Conservation (phyloP, 2,888 invertebrate genomes). For the Mechanitis mazaeus region DNA sequence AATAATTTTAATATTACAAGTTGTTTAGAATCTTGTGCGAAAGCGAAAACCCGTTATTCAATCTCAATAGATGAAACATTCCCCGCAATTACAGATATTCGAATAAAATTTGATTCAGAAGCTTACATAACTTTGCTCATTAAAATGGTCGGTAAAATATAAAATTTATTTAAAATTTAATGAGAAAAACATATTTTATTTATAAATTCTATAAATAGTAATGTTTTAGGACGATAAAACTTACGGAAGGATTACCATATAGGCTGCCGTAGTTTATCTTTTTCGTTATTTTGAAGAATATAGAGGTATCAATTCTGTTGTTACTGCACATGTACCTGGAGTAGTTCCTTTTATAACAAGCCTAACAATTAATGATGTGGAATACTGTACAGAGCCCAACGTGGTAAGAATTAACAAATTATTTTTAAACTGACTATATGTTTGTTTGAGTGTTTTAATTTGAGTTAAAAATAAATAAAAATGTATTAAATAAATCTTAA, state of each 20-base stretch:
- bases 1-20: too few relatives aligned
- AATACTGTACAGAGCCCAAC: slow-evolving; percentile 18
- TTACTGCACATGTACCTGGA: slow-evolving; percentile 10
- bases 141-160: not conserved
- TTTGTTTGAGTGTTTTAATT: too few relatives aligned
- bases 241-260: not conserved
- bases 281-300: not conserved
- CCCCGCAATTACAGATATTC: not conserved
- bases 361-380: slow-evolving; percentile 17
- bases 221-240: not conserved
- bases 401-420: slow-evolving; percentile 11
- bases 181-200: too few relatives aligned
- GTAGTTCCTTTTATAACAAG: slow-evolving; percentile 19
- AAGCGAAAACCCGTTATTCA: not conserved
- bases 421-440: too few relatives aligned
- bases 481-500: not conserved
- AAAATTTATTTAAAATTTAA: too few relatives aligned
- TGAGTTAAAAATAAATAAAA: too few relatives aligned
- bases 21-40: not conserved
- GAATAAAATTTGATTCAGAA: slow-evolving; percentile 2
- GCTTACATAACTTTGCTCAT: slow-evolving; percentile 1
- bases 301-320: not conserved
- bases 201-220: not conserved
- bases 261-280: not conserved
- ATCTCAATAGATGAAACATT: not conserved